Evolutionary conservation across 2,888 invertebrate species (phyloP).

Genomic region (Tryphoninae sp.): DNA sequence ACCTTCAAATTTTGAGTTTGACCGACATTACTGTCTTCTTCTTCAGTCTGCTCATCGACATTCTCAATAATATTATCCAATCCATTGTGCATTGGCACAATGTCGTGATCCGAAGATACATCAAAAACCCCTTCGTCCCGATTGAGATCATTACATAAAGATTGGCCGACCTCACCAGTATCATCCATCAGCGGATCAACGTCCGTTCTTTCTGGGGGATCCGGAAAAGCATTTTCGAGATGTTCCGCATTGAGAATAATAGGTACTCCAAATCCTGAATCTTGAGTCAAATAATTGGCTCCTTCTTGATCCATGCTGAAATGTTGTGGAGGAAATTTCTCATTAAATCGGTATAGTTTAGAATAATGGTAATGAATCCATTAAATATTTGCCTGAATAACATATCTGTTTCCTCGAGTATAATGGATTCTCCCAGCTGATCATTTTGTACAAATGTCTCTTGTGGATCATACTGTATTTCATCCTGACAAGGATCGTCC

Average conservation of each 20-base stretch:
- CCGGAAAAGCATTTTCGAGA: conserved; percentile 73
- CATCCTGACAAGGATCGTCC: conserved; percentile 73
- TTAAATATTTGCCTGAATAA: conserved; percentile 75
- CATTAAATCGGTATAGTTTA: background rate
- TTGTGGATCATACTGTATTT: conserved; percentile 73
- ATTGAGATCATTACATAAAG: conserved; percentile 66
- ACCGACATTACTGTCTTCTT: conserved; percentile 66
- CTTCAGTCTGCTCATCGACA: conserved; percentile 64
- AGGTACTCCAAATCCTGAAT: conserved; percentile 77
- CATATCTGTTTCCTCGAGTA: conserved; percentile 79
- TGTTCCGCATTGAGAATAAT: conserved; percentile 77
- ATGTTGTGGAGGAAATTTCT: conserved; percentile 18
- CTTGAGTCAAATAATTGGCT: conserved; percentile 76
- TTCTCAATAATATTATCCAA: conserved; percentile 62
- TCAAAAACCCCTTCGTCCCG: conserved; percentile 65
- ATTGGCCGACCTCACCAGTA: conserved; percentile 64
- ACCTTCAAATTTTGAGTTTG: conserved; percentile 77
- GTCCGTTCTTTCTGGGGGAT: conserved; percentile 69
- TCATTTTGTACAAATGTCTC: conserved; percentile 75
- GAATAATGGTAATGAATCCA: background rate
- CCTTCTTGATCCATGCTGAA: conserved; percentile 79
- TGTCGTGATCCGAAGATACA: conserved; percentile 62
- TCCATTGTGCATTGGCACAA: conserved; percentile 60
- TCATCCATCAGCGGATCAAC: conserved; percentile 67
- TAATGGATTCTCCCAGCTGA: conserved; percentile 77